Evolutionary conservation across 2,888 invertebrate genomes (phyloP).

Genomic region (Strigamia crassipes): DNA sequence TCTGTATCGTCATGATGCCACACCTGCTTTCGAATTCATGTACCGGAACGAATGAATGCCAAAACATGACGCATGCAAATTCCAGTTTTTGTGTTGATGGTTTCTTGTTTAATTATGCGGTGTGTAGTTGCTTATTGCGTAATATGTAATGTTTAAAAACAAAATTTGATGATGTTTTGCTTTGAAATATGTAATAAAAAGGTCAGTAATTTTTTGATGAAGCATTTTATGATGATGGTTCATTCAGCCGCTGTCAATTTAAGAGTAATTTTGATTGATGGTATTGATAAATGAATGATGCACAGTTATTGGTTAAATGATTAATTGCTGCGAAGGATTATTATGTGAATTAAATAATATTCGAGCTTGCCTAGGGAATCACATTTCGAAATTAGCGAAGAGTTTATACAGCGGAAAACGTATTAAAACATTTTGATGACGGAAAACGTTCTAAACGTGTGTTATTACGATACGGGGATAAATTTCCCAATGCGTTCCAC

Average conservation of each 20-base stretch:
- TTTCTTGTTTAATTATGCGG: neutral
- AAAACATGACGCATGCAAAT: conserved; percentile 30
- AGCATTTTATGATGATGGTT: neutral
- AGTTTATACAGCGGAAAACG: neutral
- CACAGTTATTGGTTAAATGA: neutral
- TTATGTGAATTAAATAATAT: neutral
- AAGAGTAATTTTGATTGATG: conserved; percentile 5
- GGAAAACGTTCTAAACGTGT: neutral
- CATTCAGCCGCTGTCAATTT: neutral
- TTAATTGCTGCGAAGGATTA: neutral
- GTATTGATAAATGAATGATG: neutral
- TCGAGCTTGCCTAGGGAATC: no score
- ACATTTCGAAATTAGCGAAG: neutral
- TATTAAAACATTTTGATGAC: neutral
- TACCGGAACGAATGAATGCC: conserved; percentile 36
- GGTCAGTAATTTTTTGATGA: neutral
- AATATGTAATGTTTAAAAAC: neutral
- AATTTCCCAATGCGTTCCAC: conserved; percentile 15
- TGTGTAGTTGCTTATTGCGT: neutral
- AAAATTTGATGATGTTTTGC: neutral
- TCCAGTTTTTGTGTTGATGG: neutral
- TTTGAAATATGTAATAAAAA: neutral
- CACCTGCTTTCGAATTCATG: conserved; percentile 36
- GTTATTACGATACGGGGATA: conserved; percentile 1
- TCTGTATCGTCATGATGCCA: neutral